Percentiles rank a stretch among this genome's conserved stretches.
Conservation (phyloP, 2,797 vertebrate species). For the Cynopterus sphinx region DNA sequence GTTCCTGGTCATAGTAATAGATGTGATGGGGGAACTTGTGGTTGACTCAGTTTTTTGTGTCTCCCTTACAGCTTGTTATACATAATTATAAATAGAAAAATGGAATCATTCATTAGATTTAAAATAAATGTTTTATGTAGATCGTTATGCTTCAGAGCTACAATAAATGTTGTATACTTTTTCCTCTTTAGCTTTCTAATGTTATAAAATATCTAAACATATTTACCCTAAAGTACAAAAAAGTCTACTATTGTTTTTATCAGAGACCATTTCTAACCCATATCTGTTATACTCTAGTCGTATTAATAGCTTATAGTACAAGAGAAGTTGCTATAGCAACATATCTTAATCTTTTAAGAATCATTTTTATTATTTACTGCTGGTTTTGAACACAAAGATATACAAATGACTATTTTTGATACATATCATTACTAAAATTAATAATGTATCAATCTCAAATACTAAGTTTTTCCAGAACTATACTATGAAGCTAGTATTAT, state of each 20-base stretch:
- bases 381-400: slow-evolving; percentile 51
- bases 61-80: background rate
- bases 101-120: background rate
- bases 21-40: background rate
- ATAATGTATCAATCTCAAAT: background rate
- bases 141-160: background rate
- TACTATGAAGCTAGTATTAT: background rate
- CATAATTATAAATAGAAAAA: background rate
- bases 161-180: background rate
- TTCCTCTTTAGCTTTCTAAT: background rate
- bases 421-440: slow-evolving; percentile 49
- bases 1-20: background rate
- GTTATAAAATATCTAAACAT: background rate
- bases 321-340: slow-evolving; percentile 79
- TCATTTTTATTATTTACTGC: slow-evolving; percentile 42
- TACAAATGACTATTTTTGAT: slow-evolving; percentile 59
- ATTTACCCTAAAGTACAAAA: background rate
- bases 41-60: background rate
- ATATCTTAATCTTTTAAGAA: slow-evolving; percentile 45
- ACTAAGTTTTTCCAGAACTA: background rate
- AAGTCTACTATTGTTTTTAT: background rate
- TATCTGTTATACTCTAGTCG: slow-evolving; percentile 27
- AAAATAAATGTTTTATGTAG: background rate
- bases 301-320: slow-evolving; percentile 43
- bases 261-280: background rate